These are phyloP conservation scores for Rhadina sibilatrix DNA, from an alignment of 2,113 vertebrate species.

Conservation along the genomic window DNA sequence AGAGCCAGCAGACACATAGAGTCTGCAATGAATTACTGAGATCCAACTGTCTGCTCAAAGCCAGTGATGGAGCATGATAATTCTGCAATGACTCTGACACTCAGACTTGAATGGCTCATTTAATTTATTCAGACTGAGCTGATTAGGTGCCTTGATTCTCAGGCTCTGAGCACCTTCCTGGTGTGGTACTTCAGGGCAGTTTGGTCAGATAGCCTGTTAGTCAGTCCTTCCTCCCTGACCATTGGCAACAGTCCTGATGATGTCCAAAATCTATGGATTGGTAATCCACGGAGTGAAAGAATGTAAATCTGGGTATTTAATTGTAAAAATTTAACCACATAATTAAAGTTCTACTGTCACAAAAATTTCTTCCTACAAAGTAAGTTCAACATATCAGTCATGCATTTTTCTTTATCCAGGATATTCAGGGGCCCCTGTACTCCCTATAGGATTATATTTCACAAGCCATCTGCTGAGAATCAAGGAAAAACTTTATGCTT, in stretches of 20 bases:
- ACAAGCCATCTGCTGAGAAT: slow-evolving; percentile 10
- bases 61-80: not conserved
- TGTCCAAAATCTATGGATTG: not conserved
- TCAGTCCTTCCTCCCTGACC: not conserved
- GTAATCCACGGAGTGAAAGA: not conserved
- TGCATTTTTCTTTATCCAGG: not conserved
- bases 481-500: not conserved
- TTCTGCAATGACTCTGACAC: not conserved
- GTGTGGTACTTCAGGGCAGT: not conserved
- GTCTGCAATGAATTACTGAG: not conserved
- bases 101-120: not conserved
- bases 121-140: not conserved
- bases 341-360: not conserved
- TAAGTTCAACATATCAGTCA: not conserved
- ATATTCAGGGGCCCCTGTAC: not conserved
- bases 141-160: not conserved
- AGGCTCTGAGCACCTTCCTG: not conserved
- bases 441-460: slow-evolving; percentile 7
- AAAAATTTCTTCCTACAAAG: not conserved
- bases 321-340: not conserved
- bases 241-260: not conserved
- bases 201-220: not conserved
- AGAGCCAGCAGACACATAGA: not conserved
- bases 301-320: not conserved
- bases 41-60: not conserved